Percentiles rank a stretch among this genome's conserved stretches.
Evolutionary conservation across 2,888 invertebrate genomes (phyloP).

Genomic region (Falcaria lacertinaria): DNA sequence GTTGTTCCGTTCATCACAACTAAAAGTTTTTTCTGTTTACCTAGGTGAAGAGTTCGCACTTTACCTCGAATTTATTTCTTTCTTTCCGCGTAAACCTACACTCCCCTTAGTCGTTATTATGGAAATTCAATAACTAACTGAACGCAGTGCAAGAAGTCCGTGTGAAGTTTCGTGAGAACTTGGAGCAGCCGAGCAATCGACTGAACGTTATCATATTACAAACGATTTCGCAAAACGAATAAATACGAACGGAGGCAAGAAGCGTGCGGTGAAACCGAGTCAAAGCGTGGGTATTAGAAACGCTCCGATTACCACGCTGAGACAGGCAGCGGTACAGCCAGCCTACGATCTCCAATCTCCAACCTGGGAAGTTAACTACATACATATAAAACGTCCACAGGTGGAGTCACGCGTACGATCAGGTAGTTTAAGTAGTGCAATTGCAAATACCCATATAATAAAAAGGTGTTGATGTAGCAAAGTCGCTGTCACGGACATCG

Average conservation of each 20-base stretch:
- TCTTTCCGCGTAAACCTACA: conserved; percentile 50
- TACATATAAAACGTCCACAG: not conserved
- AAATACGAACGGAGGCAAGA: conserved; percentile 76
- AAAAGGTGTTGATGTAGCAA: conserved; percentile 43
- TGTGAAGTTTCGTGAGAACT: conserved; percentile 72
- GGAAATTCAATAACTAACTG: conserved; percentile 69
- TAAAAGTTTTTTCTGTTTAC: conserved; percentile 18
- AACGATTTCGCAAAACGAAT: conserved; percentile 78
- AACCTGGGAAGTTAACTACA: no score
- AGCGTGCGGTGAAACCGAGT: conserved; percentile 77
- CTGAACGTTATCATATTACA: conserved; percentile 77
- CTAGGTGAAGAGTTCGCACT: conserved; percentile 2
- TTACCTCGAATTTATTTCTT: conserved; percentile 28
- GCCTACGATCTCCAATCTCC: no score
- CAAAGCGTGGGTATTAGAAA: conserved; percentile 79
- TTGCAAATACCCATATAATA: conserved; percentile 15
- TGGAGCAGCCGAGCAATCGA: conserved; percentile 55
- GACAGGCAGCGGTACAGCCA: conserved; percentile 36
- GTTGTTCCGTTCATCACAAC: conserved; percentile 24
- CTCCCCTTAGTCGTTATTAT: conserved; percentile 47
- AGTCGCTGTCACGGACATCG: conserved; percentile 46
- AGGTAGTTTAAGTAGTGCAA: not conserved
- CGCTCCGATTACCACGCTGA: conserved; percentile 75
- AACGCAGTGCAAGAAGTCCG: conserved; percentile 56
- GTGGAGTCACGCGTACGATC: no score